A percentile compares a stretch with the other conserved stretches of the same genome.
Evolutionary conservation across 2,888 invertebrate species (phyloP).

Genomic region (Unio pictorum): DNA sequence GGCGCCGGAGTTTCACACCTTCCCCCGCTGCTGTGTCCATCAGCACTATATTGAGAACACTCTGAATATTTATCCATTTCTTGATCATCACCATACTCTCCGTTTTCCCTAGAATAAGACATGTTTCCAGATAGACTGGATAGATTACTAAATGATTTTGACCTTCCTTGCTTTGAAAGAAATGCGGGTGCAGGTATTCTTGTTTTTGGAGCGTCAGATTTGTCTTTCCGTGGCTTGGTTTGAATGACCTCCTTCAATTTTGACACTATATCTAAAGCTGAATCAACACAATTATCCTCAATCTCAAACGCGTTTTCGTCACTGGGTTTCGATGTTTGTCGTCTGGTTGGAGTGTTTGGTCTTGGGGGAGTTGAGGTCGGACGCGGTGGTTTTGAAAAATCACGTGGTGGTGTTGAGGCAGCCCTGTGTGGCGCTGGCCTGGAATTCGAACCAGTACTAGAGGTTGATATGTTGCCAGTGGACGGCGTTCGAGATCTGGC

Average conservation of each 20-base stretch:
- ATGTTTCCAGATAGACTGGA: constrained; percentile 9
- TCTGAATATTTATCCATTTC: constrained; percentile 29
- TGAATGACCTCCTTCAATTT: constrained; percentile 59
- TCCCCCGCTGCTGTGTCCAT: constrained; percentile 14
- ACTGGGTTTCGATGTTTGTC: constrained; percentile 16
- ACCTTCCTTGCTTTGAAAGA: constrained; percentile 37
- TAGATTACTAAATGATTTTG: constrained; percentile 48
- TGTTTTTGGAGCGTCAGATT: constrained; percentile 37
- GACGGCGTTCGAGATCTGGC: constrained; percentile 8
- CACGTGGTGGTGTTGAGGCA: constrained; percentile 8
- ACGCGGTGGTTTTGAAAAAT: constrained; percentile 10
- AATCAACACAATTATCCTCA: constrained; percentile 10
- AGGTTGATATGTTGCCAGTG: constrained; percentile 3
- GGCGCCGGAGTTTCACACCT: constrained; percentile 53
- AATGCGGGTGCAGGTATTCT: constrained; percentile 56
- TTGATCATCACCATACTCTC: constrained; percentile 11
- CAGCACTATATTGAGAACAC: constrained; percentile 14
- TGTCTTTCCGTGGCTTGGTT: constrained; percentile 54
- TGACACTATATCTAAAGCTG: constrained; percentile 29
- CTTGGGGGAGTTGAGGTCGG: constrained; percentile 33
- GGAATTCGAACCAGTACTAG: constrained; percentile 16
- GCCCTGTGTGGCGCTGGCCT: constrained; percentile 14
- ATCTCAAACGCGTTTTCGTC: constrained; percentile 23
- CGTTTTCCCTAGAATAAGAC: constrained; percentile 17
- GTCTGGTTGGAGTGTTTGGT: constrained; percentile 30